Evolutionary conservation across 2,113 vertebrate species (phyloP), one percentile per base, ranked within the genome.

Genomic region (Nyctereutes procyonoides): DNA sequence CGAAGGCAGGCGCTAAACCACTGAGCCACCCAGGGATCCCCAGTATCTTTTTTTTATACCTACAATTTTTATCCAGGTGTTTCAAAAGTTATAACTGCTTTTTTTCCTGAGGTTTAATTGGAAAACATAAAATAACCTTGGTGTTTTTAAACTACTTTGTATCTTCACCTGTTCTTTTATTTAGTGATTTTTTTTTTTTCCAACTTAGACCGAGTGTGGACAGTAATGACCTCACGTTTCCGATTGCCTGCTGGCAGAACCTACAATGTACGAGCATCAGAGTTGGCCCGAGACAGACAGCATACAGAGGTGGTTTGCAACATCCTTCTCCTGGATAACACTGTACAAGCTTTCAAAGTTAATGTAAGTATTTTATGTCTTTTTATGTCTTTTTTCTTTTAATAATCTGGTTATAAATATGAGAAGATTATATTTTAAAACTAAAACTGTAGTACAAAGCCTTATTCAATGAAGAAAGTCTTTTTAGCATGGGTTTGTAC

Each of bases 201-300:
- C 38, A 95, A 73, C 51, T 17, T 95, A 99, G 99, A 99, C 98
- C 98, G 98, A 98, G 99, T 99, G 99, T 99, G 99, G 99, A 99
- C 99, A 99, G 99, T 99, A 99, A 99, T 99, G 99, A 99, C 99
- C 99, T 99, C 99, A 99, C 99, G 99, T 99, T 99, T 99, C 99
- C 99, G 99, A 98, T 99, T 99, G 99, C 99, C 99, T 99, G 99
- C 99, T 99, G 99, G 99, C 99, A 99, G 99, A 99, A 99, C 99
- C 99, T 99, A 99, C 99, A 99, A 99, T 99, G 99, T 99, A 97
- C 99, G 99, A 99, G 99, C 99, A 97, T 99, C 99, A 98, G 99
- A 99, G 99, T 99, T 99, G 99, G 99, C 99, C 99, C 99, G 99
- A 98, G 99, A 99, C 98, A 99, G 99, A 99, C 99, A 99, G 99